A percentile compares a stretch with the other conserved stretches of the same genome.
phyloP scores from a whole-genome alignment of 2,797 vertebrate species.

The Saxicola maurus region DNA sequence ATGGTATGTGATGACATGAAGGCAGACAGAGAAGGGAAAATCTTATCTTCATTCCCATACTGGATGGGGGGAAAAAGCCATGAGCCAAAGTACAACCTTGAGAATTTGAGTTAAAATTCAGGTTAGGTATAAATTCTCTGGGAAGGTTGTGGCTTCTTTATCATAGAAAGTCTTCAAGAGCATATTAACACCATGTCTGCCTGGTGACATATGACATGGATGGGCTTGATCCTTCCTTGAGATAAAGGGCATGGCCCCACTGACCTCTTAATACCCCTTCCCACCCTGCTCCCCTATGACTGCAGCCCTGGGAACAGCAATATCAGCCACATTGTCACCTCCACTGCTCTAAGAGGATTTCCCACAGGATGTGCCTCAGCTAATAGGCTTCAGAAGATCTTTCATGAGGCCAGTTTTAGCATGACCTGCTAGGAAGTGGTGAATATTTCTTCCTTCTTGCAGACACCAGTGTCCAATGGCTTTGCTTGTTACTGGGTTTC shows the following conservation, averaged over 20 bases:
- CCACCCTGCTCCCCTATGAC: not conserved
- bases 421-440: not conserved
- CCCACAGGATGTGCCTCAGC: constrained; percentile 5
- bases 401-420: not conserved
- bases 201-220: not conserved
- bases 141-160: not conserved
- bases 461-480: not conserved
- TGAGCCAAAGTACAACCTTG: not conserved
- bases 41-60: not conserved
- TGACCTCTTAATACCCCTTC: not conserved
- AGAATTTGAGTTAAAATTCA: not conserved
- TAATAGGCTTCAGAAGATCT: constrained; percentile 29
- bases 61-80: not conserved
- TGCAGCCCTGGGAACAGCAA: not conserved
- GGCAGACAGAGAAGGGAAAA: not conserved
- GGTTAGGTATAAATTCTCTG: not conserved
- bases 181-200: accelerated
- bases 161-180: not conserved
- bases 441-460: not conserved
- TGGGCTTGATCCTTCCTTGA: not conserved
- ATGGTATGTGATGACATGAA: not conserved
- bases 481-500: not conserved
- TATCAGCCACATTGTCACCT: constrained; percentile 25
- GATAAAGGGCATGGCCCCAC: not conserved
- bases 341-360: constrained; percentile 44